phyloP scores from a whole-genome alignment of 2,113 vertebrate genomes.

The Pygoscelis adeliae region DNA sequence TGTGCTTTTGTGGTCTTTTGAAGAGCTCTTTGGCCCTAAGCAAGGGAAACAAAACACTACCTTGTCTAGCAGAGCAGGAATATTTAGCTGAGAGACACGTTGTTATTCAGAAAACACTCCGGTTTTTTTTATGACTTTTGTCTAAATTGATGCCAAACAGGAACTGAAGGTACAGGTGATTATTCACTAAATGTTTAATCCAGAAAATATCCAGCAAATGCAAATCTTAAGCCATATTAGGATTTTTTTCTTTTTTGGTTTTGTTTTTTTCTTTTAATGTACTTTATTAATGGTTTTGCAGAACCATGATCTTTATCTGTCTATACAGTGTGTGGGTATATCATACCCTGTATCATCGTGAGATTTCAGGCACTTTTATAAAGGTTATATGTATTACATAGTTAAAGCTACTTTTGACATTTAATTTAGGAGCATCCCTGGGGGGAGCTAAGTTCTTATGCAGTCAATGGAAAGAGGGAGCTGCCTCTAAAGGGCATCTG shows the following conservation, averaged over 20 bases:
- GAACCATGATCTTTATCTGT: not conserved
- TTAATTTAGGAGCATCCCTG: not conserved
- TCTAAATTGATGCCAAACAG: not conserved
- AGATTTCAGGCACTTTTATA: not conserved
- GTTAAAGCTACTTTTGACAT: not conserved
- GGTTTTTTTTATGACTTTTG: not conserved
- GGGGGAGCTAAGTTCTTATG: not conserved
- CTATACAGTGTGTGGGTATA: not conserved
- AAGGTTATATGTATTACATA: not conserved
- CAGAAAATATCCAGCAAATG: not conserved
- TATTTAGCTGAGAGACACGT: not conserved
- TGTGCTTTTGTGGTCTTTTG: not conserved
- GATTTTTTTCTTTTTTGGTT: not conserved
- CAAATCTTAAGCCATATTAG: not conserved
- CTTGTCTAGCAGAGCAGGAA: not conserved
- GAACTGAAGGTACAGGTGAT: not conserved
- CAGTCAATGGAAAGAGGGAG: not conserved
- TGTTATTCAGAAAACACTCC: not conserved
- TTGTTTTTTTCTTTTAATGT: not conserved
- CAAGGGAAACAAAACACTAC: not conserved
- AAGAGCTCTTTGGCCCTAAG: not conserved
- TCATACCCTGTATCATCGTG: not conserved
- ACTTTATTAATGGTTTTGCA: not conserved
- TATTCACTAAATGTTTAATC: not conserved
- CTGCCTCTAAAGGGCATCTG: not conserved